Base-by-base conservation (phyloP, 1,140 invertebrate genomes). In the Drosophila pandora region DNA sequence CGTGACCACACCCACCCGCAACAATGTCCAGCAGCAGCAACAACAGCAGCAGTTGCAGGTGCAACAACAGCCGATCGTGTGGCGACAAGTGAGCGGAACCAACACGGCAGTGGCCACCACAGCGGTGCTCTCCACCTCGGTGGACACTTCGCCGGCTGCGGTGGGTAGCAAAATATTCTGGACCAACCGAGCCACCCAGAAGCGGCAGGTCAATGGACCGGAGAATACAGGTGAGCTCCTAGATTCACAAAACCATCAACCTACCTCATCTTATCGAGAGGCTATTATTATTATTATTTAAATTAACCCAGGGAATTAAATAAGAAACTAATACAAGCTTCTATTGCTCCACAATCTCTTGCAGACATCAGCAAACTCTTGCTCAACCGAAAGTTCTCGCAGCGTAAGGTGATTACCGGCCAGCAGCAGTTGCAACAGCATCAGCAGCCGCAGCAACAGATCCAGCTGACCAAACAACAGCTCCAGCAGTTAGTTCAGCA, bases 351-450 rank as follows among this genome's bases (percentile, higher is more conserved):
- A 2, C 17, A 32, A 32, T 13, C 0, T 22, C 6, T 84, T 76
- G 9, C 70, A 91, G 90, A 90, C 53, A 79, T 89, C 22, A 90
- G 90, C 62, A 91, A 91, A 43, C 47, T 91, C 43, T 53, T 91
- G 60, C 58, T 91, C 25, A 91, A 90, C 48, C 90, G 90, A 5
- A 91, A 91, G 56, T 82, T 91, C 60, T 73, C 87, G 59, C 87
- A 90, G 56, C 87, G 90, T 5, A 91, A 91, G 61, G 74, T 90
- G 60, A 56, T 73, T 41, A 37, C 59, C 21, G 17, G 50, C 2
- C 75, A 70, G 7, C 64, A 73, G 13, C 67, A 59, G 23, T 47
- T 54, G 41, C 58, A 76, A 30, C 71, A 72, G 58, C 71, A 71
- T 57, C 84, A 90, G 49, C 85, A 90, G 17, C 82, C 17, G 17